phyloP scores from a whole-genome alignment of 1,140 invertebrate species.

The Heliconius himera region DNA sequence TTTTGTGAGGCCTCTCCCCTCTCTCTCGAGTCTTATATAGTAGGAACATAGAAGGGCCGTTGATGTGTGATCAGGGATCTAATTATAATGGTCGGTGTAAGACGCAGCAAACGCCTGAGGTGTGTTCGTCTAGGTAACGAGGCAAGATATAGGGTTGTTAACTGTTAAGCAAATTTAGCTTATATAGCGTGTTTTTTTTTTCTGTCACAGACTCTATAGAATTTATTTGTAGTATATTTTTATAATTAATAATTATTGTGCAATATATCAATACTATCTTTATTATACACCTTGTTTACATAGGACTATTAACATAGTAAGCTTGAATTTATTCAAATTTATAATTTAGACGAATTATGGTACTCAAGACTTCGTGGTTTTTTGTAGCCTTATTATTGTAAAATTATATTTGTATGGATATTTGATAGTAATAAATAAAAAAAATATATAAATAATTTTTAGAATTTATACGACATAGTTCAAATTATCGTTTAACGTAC shows the following conservation, averaged over 20 bases:
- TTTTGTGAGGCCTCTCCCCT: slow-evolving; percentile 47
- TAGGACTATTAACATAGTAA: neutral
- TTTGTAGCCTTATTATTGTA: too few relatives aligned
- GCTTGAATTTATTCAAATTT: too few relatives aligned
- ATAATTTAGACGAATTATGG: too few relatives aligned
- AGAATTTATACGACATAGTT: too few relatives aligned
- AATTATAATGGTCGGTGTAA: slow-evolving; percentile 58
- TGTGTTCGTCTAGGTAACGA: slow-evolving; percentile 69
- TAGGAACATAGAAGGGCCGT: slow-evolving; percentile 52
- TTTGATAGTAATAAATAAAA: too few relatives aligned
- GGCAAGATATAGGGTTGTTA: slow-evolving; percentile 37
- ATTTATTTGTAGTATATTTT: neutral
- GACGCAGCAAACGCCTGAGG: slow-evolving; percentile 73
- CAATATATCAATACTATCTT: neutral
- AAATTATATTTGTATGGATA: too few relatives aligned
- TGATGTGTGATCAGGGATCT: slow-evolving; percentile 65
- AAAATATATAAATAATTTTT: too few relatives aligned
- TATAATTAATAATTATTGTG: neutral
- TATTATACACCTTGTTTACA: neutral
- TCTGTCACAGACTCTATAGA: neutral
- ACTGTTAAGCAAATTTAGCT: neutral
- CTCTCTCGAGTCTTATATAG: slow-evolving; percentile 44
- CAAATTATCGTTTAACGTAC: too few relatives aligned
- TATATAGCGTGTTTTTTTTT: neutral
- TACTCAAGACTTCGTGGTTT: too few relatives aligned